phyloP scores from a whole-genome alignment of 1,140 invertebrate genomes.

The Bombyx mandarina region DNA sequence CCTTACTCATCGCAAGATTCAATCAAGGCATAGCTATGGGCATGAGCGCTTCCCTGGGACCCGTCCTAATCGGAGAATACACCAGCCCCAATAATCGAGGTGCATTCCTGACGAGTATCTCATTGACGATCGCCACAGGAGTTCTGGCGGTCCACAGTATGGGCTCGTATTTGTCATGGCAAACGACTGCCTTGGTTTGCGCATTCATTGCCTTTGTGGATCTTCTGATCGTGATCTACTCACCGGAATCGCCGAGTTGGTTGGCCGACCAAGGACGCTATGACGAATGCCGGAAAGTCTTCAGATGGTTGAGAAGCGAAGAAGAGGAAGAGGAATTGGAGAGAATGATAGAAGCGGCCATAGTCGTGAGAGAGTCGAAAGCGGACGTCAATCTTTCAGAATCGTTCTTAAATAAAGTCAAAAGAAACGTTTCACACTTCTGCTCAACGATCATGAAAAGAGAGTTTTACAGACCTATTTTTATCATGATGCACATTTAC shows the following conservation, averaged over 20 bases:
- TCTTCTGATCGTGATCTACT: constrained; percentile 30
- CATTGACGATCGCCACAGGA: constrained; percentile 23
- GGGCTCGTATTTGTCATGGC: constrained; percentile 29
- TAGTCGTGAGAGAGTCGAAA: constrained; percentile 27
- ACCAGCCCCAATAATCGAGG: constrained; percentile 34
- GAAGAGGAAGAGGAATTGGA: constrained; percentile 31
- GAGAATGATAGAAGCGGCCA: constrained; percentile 30
- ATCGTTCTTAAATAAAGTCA: constrained; percentile 21
- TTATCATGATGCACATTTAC: constrained; percentile 38
- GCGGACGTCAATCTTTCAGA: constrained; percentile 19
- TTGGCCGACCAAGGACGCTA: constrained; percentile 27
- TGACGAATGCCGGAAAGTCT: constrained; percentile 26
- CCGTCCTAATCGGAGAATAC: constrained; percentile 37
- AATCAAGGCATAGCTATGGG: constrained; percentile 37
- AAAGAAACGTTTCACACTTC: constrained; percentile 19
- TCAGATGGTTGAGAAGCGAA: constrained; percentile 33
- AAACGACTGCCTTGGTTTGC: constrained; percentile 24
- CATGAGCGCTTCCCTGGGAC: constrained; percentile 23
- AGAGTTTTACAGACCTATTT: constrained; percentile 38
- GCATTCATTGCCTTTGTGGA: constrained; percentile 21
- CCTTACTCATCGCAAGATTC: constrained; percentile 25
- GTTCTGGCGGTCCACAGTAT: constrained; percentile 25
- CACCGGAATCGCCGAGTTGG: constrained; percentile 36
- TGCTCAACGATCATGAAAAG: constrained; percentile 25
- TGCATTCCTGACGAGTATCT: constrained; percentile 30